Evolutionary conservation across 2,797 vertebrate genomes (phyloP), one percentile per base, ranked within the genome.

Genomic region (Micromesistius poutassou): DNA sequence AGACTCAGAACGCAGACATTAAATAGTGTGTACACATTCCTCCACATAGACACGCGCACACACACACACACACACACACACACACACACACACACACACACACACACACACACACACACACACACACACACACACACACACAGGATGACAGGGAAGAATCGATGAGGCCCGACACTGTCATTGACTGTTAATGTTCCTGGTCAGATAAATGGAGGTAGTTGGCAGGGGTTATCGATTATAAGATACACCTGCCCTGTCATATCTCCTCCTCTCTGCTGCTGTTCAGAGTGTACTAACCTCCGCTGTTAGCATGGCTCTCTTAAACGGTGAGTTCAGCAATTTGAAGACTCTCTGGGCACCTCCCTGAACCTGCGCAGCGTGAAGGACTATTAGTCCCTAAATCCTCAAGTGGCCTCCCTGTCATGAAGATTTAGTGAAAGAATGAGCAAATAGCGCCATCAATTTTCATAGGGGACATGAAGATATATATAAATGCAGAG

Each of bases 211-310:
- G 82, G 85, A 87, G 83, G 76, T 84, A 81, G 76, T 42, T 86
- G 87, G 86, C 85, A 84, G 87, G 78, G 35, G 50, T 31, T 89
- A 93, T 91, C 87, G 90, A 92, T 89, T 83, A 81, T 62, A 87
- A 83, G 76, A 87, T 81, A 77, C 81, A 80, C 76, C 83, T 85
- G 84, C 75, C 85, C 77, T 78, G 80, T 84, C 50, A 31, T 76
- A 83, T 81, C 77, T 80, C n/a, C 75, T 79, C 55, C 55, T 62
- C 55, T 9, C 87, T 86, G 77, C 76, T 1, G 71, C 86, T 82
- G 81, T 86, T 87, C 81, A 74, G 73, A 83, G 82, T 85, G 83
- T 85, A 86, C 36, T 88, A 83, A 84, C 81, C 85, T 76, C 14
- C 14, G 74, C 80, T 73, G 82, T 86, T 87, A 84, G 81, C 72